Evolutionary conservation across 2,888 invertebrate genomes (phyloP).

Genomic region (Troides oblongomaculatus): DNA sequence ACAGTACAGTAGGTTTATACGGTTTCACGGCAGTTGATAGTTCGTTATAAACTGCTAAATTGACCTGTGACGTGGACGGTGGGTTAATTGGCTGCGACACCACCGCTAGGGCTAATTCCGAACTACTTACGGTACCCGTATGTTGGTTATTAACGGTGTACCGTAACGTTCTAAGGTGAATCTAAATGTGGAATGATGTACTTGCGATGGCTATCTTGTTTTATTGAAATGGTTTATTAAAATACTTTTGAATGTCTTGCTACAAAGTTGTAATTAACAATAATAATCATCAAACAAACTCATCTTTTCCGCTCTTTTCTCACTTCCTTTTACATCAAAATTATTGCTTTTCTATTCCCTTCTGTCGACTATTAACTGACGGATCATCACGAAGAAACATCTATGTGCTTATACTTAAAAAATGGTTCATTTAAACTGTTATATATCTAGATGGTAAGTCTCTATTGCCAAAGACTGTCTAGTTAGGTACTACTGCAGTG

Average conservation of each 20-base stretch:
- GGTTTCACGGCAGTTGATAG: slow-evolving; percentile 14
- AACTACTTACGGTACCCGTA: slow-evolving; percentile 15
- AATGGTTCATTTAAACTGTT: too few species aligned
- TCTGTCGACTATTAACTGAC: too few species aligned
- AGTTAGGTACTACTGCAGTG: too few species aligned
- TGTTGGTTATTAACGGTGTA: slow-evolving; percentile 6
- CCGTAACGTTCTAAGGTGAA: neutral
- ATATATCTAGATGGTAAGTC: too few species aligned
- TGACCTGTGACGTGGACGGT: slow-evolving; percentile 3
- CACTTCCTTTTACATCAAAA: too few species aligned
- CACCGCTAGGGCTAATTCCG: slow-evolving; percentile 13
- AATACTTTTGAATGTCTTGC: neutral
- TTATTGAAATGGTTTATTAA: too few species aligned
- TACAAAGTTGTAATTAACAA: neutral
- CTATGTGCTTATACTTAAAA: too few species aligned
- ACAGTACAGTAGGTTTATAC: slow-evolving; percentile 1
- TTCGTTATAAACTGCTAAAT: slow-evolving; percentile 14
- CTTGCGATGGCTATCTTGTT: neutral
- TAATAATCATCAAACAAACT: too few species aligned
- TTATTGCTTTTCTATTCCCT: too few species aligned
- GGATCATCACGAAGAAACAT: too few species aligned
- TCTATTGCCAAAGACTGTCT: too few species aligned
- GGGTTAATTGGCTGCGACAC: slow-evolving; percentile 10
- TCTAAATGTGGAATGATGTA: neutral
- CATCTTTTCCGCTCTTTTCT: too few species aligned